Evolutionary conservation across 2,888 invertebrate genomes (phyloP).

Genomic region (Ectemnius continuus): DNA sequence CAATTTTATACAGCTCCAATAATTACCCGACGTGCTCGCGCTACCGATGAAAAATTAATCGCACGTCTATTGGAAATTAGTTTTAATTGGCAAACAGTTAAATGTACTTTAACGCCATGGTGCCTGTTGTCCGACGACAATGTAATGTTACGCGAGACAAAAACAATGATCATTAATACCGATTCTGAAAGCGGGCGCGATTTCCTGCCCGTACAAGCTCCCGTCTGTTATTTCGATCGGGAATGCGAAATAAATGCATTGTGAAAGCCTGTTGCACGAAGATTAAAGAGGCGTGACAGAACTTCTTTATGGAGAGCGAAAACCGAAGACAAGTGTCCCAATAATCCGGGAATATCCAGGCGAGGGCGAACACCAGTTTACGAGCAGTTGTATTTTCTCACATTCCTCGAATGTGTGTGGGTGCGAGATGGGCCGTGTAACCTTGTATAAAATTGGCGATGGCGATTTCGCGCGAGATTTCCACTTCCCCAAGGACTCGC

Average conservation of each 20-base stretch:
- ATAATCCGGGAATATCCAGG: too few species aligned
- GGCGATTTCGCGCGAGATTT: constrained; percentile 30
- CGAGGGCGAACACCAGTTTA: neutral
- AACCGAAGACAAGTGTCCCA: too few species aligned
- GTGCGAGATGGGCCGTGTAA: constrained; percentile 11
- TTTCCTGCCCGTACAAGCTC: too few species aligned
- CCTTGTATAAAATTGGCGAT: constrained; percentile 29
- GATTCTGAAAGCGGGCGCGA: too few species aligned
- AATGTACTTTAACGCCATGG: constrained; percentile 5
- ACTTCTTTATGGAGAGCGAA: too few species aligned
- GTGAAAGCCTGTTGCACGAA: too few species aligned
- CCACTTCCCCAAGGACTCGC: constrained; percentile 40
- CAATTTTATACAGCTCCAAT: neutral
- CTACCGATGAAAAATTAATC: neutral
- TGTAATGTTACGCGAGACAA: too few species aligned
- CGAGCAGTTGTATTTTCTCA: neutral
- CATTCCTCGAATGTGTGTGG: neutral
- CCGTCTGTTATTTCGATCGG: too few species aligned
- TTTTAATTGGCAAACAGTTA: constrained; percentile 27
- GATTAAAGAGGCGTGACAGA: too few species aligned
- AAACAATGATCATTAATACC: too few species aligned
- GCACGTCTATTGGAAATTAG: constrained; percentile 1
- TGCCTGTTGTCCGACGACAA: too few species aligned
- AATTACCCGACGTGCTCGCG: neutral
- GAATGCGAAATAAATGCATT: too few species aligned